Percentiles rank a stretch among this genome's conserved stretches.
Evolutionary conservation across 2,888 invertebrate species (phyloP).

Genomic region (Eumerus sabulonum): DNA sequence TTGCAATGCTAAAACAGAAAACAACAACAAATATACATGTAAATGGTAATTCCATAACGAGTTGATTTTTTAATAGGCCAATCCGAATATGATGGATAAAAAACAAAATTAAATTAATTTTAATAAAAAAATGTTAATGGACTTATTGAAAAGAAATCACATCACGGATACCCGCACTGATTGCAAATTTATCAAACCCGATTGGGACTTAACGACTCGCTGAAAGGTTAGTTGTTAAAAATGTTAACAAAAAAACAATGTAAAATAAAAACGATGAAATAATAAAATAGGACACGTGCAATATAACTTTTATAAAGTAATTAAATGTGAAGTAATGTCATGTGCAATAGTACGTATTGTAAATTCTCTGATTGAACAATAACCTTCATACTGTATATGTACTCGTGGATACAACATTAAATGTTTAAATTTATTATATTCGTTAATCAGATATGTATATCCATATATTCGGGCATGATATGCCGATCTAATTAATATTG

Average conservation of each 20-base stretch:
- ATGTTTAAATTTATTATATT: conserved; percentile 41
- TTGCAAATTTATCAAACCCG: conserved; percentile 37
- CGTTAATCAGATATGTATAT: conserved; percentile 32
- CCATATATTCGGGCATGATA: no score
- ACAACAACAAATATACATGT: no score
- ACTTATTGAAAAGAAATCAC: conserved; percentile 28
- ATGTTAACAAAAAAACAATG: neutral
- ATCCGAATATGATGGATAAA: no score
- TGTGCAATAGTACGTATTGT: conserved; percentile 55
- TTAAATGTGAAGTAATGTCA: conserved; percentile 59
- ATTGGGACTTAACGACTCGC: neutral
- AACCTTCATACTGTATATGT: conserved; percentile 43
- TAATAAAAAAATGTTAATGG: conserved; percentile 6
- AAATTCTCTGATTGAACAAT: conserved; percentile 53
- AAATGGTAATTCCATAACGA: no score
- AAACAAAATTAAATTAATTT: neutral
- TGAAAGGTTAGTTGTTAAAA: conserved; percentile 8
- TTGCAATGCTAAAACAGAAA: no score
- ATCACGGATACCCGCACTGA: conserved; percentile 43
- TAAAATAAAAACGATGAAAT: neutral
- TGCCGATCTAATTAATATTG: no score
- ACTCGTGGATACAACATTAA: neutral
- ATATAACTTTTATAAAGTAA: conserved; percentile 68
- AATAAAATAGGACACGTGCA: conserved; percentile 4
- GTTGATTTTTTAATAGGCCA: no score